phyloP scores from a whole-genome alignment of 1,140 invertebrate species.

The Metaphire vulgaris region DNA sequence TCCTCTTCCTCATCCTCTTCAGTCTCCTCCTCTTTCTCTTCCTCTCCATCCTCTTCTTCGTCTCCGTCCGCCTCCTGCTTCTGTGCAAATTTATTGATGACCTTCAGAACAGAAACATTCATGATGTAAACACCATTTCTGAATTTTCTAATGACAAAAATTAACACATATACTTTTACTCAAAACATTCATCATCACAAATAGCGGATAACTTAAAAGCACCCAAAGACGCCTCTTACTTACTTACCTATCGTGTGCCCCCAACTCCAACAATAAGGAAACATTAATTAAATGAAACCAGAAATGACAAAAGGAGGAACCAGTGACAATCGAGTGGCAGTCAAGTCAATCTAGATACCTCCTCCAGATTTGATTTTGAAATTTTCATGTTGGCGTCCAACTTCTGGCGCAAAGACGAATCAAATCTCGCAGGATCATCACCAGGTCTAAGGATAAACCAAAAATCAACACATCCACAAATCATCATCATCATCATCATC shows the following conservation, averaged over 20 bases:
- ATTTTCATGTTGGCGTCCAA: slow-evolving; percentile 39
- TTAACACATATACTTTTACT: background rate
- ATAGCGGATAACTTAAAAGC: background rate
- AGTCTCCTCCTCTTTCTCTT: background rate
- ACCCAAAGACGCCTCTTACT: background rate
- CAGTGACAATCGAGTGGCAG: slow-evolving; percentile 10
- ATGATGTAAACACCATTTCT: background rate
- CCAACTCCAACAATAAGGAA: no score
- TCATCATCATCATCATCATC: background rate
- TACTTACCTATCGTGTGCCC: background rate
- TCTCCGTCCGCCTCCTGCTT: background rate
- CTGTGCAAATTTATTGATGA: background rate
- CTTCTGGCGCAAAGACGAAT: slow-evolving; percentile 38
- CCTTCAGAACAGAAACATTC: background rate
- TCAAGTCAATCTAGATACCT: slow-evolving; percentile 34
- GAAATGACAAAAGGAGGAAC: slow-evolving; percentile 2
- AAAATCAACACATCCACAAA: background rate
- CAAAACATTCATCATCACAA: background rate
- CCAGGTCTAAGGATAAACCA: slow-evolving; percentile 30
- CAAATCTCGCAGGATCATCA: slow-evolving; percentile 41
- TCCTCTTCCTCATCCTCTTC: background rate
- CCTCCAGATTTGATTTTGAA: slow-evolving; percentile 38
- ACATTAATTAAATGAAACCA: background rate
- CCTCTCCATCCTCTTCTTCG: background rate
- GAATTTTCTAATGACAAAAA: background rate